Conservation (phyloP, 2,888 invertebrate genomes). For the Apomyelois bistriatella region DNA sequence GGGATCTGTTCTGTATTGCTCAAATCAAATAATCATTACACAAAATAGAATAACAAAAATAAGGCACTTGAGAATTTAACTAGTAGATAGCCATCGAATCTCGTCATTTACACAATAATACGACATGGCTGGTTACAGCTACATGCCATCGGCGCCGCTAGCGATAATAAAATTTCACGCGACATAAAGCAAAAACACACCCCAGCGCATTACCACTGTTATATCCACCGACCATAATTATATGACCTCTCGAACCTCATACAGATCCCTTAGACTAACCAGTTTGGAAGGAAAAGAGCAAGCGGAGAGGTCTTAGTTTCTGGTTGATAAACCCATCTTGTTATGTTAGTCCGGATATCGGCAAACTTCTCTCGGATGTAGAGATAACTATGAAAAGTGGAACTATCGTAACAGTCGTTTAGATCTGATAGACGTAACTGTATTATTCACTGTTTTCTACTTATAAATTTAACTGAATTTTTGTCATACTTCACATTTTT, state of each 20-base stretch:
- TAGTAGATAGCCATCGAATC: neutral
- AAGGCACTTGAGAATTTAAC: slow-evolving; percentile 10
- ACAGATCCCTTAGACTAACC: slow-evolving; percentile 19
- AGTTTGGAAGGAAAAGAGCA: slow-evolving; percentile 13
- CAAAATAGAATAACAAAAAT: neutral
- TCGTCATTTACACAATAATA: slow-evolving; percentile 18
- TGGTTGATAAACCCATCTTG: slow-evolving; percentile 64
- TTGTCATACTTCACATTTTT: neutral
- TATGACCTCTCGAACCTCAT: slow-evolving; percentile 35
- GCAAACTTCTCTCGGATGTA: slow-evolving; percentile 61
- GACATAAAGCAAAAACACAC: slow-evolving; percentile 79
- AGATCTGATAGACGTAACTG: slow-evolving; percentile 17
- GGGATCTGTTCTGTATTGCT: too few relatives aligned
- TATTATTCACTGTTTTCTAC: neutral
- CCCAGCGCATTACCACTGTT: slow-evolving; percentile 67
- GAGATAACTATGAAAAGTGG: slow-evolving; percentile 64
- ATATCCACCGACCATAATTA: slow-evolving; percentile 49
- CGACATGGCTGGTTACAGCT: slow-evolving; percentile 26
- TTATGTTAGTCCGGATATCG: slow-evolving; percentile 66
- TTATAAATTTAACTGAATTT: neutral
- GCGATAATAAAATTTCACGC: slow-evolving; percentile 77
- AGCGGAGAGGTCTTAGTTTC: slow-evolving; percentile 31
- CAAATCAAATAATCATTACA: neutral
- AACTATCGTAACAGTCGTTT: slow-evolving; percentile 53
- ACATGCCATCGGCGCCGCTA: slow-evolving; percentile 36